Conservation (phyloP, 2,888 invertebrate species). For the Lasiommata megera region DNA sequence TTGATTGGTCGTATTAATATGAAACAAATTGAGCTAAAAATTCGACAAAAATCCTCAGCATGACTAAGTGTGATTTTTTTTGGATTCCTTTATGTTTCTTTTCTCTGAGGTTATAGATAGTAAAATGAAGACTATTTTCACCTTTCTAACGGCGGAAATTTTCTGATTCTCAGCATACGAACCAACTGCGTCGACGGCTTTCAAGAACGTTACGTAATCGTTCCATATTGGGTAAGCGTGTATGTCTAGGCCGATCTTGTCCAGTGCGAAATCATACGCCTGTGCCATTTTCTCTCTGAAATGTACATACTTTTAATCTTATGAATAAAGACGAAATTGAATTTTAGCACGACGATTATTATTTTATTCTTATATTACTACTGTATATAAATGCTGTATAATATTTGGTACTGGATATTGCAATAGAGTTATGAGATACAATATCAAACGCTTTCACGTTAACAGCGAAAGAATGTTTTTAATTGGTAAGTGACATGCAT, state of each 20-base stretch:
- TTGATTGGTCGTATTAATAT: no score
- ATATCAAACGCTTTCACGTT: neutral
- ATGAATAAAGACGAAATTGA: neutral
- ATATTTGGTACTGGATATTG: no score
- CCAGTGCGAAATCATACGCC: conserved; percentile 99
- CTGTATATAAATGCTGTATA: no score
- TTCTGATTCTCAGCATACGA: conserved; percentile 99
- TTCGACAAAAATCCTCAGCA: no score
- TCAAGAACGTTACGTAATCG: conserved; percentile 98
- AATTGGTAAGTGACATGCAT: no score
- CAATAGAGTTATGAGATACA: no score
- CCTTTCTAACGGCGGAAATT: conserved; percentile 98
- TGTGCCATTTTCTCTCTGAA: conserved; percentile 99
- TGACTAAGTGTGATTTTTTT: no score
- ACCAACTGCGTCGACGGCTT: conserved; percentile 97
- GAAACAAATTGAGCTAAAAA: no score
- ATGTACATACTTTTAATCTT: neutral
- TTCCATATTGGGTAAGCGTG: conserved; percentile 98
- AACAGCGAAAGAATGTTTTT: no score
- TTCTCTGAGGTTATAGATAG: neutral
- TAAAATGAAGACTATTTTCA: conserved; percentile 44
- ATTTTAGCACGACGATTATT: no score
- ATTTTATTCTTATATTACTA: no score
- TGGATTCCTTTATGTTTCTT: no score
- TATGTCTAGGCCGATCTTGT: conserved; percentile 99